Evolutionary conservation across 2,888 invertebrate genomes (phyloP).

Genomic region (Megalurothrips usitatus): DNA sequence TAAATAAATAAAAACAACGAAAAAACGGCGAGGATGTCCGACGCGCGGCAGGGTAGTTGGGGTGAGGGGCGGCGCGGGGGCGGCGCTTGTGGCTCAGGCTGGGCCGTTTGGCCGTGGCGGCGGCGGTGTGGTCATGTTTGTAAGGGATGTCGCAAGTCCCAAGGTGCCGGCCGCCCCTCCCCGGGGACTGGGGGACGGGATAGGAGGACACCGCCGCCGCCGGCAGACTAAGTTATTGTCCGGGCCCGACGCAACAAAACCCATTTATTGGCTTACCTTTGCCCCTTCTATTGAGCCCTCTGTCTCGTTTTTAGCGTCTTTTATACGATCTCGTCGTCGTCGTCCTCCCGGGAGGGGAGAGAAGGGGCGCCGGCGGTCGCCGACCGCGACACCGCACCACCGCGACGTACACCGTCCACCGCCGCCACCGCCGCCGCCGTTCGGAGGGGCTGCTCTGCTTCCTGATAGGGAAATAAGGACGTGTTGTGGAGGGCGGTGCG

Average conservation of each 20-base stretch:
- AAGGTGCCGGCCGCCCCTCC: background rate
- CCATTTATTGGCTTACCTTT: constrained; percentile 24
- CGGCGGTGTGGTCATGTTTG: background rate
- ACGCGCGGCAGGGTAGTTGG: background rate
- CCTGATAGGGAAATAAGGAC: too few species aligned
- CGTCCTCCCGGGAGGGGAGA: background rate
- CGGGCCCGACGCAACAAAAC: constrained; percentile 4
- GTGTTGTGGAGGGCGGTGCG: too few species aligned
- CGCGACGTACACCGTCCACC: too few species aligned
- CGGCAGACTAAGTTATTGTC: background rate
- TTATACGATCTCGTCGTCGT: background rate
- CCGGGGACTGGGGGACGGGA: background rate
- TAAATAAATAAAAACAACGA: too few species aligned
- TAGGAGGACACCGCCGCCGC: background rate
- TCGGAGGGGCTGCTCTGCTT: too few species aligned
- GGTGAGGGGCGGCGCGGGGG: background rate
- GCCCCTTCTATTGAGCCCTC: background rate
- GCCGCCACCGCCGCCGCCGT: too few species aligned
- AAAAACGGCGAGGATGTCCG: too few species aligned
- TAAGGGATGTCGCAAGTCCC: background rate
- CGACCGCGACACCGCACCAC: too few species aligned
- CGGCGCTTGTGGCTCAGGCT: background rate
- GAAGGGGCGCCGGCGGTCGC: background rate
- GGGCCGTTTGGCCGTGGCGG: background rate
- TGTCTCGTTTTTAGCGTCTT: constrained; percentile 17